phyloP scores from a whole-genome alignment of 2,888 invertebrate species.

The Operophtera brumata region DNA sequence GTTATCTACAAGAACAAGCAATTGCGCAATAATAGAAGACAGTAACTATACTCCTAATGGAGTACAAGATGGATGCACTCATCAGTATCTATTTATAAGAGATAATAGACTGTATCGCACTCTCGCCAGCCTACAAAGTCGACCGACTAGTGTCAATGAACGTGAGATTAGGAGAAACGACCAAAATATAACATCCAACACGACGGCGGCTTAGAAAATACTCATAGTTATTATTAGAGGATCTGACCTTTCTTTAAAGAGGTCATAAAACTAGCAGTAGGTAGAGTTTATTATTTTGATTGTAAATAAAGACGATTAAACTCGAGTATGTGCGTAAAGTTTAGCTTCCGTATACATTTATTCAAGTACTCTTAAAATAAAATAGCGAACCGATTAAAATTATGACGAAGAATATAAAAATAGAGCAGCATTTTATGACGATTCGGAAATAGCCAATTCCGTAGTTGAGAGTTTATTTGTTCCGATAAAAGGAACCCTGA shows the following conservation, averaged over 20 bases:
- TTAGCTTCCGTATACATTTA: background rate
- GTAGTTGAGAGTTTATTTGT: slow-evolving; percentile 11
- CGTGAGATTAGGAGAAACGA: slow-evolving; percentile 28
- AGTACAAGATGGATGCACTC: slow-evolving; percentile 30
- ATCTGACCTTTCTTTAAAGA: background rate
- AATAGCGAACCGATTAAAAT: background rate
- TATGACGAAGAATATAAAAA: background rate
- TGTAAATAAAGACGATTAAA: background rate
- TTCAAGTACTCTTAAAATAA: background rate
- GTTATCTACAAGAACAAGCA: slow-evolving; percentile 13
- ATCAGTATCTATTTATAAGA: slow-evolving; percentile 38
- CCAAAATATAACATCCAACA: background rate
- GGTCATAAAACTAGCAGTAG: background rate
- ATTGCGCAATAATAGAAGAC: slow-evolving; percentile 15
- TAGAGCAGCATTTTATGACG: slow-evolving; percentile 4
- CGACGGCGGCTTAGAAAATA: background rate
- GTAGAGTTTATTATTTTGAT: background rate
- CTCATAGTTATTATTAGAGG: background rate
- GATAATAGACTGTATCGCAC: slow-evolving; percentile 39
- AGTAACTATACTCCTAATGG: slow-evolving; percentile 14
- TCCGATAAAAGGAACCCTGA: slow-evolving; percentile 15
- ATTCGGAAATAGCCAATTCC: slow-evolving; percentile 2
- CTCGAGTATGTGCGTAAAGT: too few relatives aligned
- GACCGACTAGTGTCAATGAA: slow-evolving; percentile 38
- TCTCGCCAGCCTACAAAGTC: slow-evolving; percentile 35